phyloP scores from a whole-genome alignment of 2,888 invertebrate genomes.

The Drosophila cracens region DNA sequence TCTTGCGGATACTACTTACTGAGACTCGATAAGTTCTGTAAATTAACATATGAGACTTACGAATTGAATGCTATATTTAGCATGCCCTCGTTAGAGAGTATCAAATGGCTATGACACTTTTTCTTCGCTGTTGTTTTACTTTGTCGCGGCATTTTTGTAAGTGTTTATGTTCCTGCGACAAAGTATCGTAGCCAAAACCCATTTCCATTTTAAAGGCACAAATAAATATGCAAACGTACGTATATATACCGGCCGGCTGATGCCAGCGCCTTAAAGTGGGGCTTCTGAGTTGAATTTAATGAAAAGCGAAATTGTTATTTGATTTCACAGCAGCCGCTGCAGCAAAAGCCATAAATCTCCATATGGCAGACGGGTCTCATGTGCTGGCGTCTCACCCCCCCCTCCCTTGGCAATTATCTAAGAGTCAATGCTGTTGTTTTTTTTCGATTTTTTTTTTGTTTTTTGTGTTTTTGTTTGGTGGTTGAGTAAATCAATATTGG shows the following conservation, averaged over 20 bases:
- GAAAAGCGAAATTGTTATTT: slow-evolving; percentile 75
- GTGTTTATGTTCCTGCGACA: slow-evolving; percentile 72
- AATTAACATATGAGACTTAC: background rate
- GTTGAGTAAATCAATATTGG: slow-evolving; percentile 66
- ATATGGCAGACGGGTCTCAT: slow-evolving; percentile 56
- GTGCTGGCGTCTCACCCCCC: slow-evolving; percentile 20
- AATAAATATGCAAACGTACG: slow-evolving; percentile 3
- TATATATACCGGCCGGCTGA: slow-evolving; percentile 18
- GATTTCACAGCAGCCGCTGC: slow-evolving; percentile 53
- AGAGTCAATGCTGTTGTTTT: slow-evolving; percentile 23
- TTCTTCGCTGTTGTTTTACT: slow-evolving; percentile 32
- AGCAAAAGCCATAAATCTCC: slow-evolving; percentile 68
- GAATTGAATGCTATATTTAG: background rate
- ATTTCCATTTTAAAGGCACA: slow-evolving; percentile 1
- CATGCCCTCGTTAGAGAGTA: slow-evolving; percentile 20
- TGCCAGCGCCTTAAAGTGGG: slow-evolving; percentile 52
- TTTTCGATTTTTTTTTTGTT: background rate
- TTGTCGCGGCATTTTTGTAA: slow-evolving; percentile 53
- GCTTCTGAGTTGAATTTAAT: slow-evolving; percentile 64
- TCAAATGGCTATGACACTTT: slow-evolving; percentile 15
- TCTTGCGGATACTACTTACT: background rate
- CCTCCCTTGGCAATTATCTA: slow-evolving; percentile 69
- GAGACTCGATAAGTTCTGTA: background rate
- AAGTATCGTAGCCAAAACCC: slow-evolving; percentile 41
- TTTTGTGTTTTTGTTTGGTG: slow-evolving; percentile 1